A percentile compares a stretch with the other conserved stretches of the same genome.
These are phyloP conservation scores for Channa striata DNA, from an alignment of 2,797 vertebrate species.

Conservation along the genomic window DNA sequence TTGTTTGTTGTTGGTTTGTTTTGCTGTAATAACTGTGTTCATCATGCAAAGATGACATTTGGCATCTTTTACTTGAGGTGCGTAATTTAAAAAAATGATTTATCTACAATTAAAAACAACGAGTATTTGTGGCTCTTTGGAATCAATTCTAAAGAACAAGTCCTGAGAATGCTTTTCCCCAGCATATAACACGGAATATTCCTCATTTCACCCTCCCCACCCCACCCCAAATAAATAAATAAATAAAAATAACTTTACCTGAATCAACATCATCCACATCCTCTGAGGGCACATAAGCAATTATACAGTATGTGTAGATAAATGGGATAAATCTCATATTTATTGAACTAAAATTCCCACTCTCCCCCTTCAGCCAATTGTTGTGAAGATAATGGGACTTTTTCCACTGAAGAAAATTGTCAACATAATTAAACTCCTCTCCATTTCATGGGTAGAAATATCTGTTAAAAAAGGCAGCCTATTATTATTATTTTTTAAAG, in stretches of 20 bases:
- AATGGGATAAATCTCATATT: neutral
- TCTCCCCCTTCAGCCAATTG: slow-evolving; percentile 3
- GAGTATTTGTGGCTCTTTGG: too few species aligned
- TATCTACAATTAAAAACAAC: too few species aligned
- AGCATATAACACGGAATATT: too few species aligned
- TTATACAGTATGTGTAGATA: slow-evolving; percentile 26
- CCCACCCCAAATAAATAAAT: neutral
- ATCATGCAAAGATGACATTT: too few species aligned
- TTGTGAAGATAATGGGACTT: slow-evolving; percentile 4
- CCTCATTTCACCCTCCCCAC: too few species aligned
- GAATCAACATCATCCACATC: slow-evolving; percentile 11
- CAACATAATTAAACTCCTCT: neutral
- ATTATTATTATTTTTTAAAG: neutral
- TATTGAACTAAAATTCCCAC: slow-evolving; percentile 18
- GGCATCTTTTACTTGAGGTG: too few species aligned
- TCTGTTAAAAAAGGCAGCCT: neutral
- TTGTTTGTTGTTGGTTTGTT: too few species aligned
- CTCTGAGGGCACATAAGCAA: slow-evolving; percentile 35
- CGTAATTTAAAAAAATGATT: too few species aligned
- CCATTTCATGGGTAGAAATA: neutral
- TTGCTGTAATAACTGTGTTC: too few species aligned
- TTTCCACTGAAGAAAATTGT: slow-evolving; percentile 3
- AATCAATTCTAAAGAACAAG: too few species aligned
- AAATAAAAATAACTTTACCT: neutral
- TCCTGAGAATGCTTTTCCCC: too few species aligned